Evolutionary conservation across 2,888 invertebrate genomes (phyloP), one percentile per base, ranked within the genome.

Genomic region (Cryptus viduatorius): DNA sequence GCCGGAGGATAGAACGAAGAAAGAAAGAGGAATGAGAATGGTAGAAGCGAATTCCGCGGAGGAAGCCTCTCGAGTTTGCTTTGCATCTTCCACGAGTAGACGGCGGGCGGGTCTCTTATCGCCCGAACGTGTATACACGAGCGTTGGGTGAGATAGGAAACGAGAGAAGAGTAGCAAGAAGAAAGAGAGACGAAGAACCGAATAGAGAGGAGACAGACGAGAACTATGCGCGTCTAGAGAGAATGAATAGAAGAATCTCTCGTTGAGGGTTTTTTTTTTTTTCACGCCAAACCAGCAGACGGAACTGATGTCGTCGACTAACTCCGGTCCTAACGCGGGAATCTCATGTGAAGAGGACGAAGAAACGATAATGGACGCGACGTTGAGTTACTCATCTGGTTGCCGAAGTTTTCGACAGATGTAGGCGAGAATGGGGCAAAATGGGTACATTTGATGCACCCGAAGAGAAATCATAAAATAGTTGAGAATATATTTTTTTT

Each of bases 51-150:
- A 84, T 79, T 83, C 82, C 79, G 69, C 48, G 69, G 81, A 75
- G 79, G 56, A 65, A 75, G 59, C 65, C 72, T 76, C 75, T 89
- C 84, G 85, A 85, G 86, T 89, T 89, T 83, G 85, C 87, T 87
- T 88, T 88, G 87, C 84, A 83, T 87, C 79, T 81, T 37, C 59
- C 71, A 16, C 44, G 53, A 16, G 69, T 14, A 73, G 72, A 77
- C 79, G 78, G 44, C 72, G 81, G 73, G 78, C 79, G 37, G 37
- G 37, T 76, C 73, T 84, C 82, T 89, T 89, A 89, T 89, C 90
- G 86, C 61, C 82, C 80, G 69, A 81, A 88, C 88, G 85, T 83
- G 86, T 88, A 81, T 81, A 86, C 87, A 87, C 73, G 71, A 19
- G 67, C 79, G 76, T 67, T 75, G 72, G 53, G 56, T 71, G 79